phyloP scores from a whole-genome alignment of 2,113 vertebrate genomes.

The Calyptomena viridis region DNA sequence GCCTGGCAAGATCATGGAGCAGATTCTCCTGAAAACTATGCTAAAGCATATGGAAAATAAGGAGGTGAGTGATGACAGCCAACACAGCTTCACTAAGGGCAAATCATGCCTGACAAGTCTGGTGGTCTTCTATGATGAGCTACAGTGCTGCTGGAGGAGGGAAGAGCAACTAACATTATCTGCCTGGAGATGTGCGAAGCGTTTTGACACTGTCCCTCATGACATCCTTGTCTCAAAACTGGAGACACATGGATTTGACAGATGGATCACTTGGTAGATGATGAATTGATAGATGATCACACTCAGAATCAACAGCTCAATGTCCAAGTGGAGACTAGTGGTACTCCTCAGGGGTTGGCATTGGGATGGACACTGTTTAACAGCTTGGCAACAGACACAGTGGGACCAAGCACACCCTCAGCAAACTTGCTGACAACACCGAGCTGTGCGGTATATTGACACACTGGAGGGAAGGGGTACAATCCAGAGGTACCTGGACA shows the following conservation, averaged over 20 bases:
- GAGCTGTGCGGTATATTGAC: rapidly evolving
- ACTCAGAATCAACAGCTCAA: background rate
- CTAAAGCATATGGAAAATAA: background rate
- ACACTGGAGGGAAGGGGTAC: background rate
- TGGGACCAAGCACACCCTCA: background rate
- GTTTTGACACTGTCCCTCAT: background rate
- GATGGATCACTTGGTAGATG: background rate
- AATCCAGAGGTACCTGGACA: background rate
- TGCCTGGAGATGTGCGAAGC: background rate
- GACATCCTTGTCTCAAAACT: background rate
- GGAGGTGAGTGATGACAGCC: background rate
- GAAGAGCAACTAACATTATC: background rate
- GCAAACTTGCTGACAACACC: rapidly evolving
- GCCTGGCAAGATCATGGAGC: background rate
- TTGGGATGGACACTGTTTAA: background rate
- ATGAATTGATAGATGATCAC: background rate
- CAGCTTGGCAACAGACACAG: too few relatives aligned
- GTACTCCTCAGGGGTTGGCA: background rate
- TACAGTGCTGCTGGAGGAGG: background rate
- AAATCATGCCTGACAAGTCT: background rate
- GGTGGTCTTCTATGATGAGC: background rate
- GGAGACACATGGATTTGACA: rapidly evolving
- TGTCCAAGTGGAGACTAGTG: background rate
- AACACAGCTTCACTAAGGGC: background rate
- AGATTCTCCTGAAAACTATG: background rate